These are phyloP conservation scores for Hippopotamyrus pictus DNA, from an alignment of 2,797 vertebrate genomes.

Conservation along the genomic window DNA sequence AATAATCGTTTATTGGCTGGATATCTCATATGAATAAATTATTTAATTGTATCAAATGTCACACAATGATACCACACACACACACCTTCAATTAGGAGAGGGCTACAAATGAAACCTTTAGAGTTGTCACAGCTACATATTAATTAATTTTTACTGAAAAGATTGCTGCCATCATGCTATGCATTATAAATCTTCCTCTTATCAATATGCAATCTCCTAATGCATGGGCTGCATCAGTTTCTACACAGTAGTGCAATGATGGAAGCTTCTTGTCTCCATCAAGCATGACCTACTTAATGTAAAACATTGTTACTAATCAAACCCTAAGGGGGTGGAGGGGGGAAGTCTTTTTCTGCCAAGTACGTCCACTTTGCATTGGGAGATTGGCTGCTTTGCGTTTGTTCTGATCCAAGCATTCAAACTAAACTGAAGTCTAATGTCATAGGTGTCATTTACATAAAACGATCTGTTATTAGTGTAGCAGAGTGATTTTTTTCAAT, in stretches of 20 bases:
- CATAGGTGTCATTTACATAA: neutral
- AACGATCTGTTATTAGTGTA: neutral
- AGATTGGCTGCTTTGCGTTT: neutral
- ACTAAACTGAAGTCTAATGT: constrained; percentile 9
- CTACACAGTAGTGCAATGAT: constrained; percentile 50
- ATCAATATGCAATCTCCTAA: constrained; percentile 78
- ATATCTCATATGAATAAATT: neutral
- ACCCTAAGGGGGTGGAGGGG: neutral
- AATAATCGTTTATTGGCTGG: neutral
- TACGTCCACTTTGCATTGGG: neutral
- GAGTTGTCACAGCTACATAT: constrained; percentile 46
- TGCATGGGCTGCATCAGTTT: constrained; percentile 66
- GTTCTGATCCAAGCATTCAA: neutral
- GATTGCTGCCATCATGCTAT: constrained; percentile 61
- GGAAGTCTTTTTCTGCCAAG: neutral
- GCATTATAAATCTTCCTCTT: constrained; percentile 63
- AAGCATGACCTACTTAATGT: constrained; percentile 30
- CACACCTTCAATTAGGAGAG: constrained; percentile 36
- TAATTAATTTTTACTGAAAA: constrained; percentile 65
- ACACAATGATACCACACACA: neutral
- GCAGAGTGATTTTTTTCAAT: neutral
- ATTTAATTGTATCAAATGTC: neutral
- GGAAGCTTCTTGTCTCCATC: constrained; percentile 32
- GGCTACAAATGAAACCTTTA: constrained; percentile 64
- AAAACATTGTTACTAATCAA: constrained; percentile 31